phyloP scores from a whole-genome alignment of 2,888 invertebrate genomes.

The Crematogaster levior region DNA sequence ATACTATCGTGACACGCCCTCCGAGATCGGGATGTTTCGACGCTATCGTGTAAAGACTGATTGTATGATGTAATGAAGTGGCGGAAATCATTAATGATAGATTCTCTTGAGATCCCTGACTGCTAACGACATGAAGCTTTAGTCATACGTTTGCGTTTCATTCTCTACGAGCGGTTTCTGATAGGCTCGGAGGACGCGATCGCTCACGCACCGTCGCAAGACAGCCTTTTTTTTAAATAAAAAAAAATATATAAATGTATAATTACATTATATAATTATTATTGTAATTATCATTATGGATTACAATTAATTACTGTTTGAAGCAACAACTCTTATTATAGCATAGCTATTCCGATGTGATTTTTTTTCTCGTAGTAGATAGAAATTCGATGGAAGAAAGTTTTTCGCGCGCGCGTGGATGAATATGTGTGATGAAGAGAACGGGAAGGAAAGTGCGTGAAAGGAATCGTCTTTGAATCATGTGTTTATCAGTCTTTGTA shows the following conservation, averaged over 20 bases:
- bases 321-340: conserved; percentile 62
- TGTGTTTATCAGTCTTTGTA: conserved; percentile 56
- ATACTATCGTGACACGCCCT: conserved; percentile 64
- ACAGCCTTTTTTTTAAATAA: conserved; percentile 60
- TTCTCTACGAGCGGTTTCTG: conserved; percentile 24
- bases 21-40: conserved; percentile 59
- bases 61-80: conserved; percentile 14
- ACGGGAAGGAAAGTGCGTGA: conserved; percentile 17
- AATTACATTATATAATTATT: conserved; percentile 61
- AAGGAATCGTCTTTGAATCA: conserved; percentile 51
- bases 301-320: conserved; percentile 70
- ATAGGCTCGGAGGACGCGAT: conserved; percentile 70
- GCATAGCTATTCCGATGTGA: conserved; percentile 70
- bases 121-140: background rate
- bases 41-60: conserved; percentile 48
- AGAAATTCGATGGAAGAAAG: conserved; percentile 55
- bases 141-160: conserved; percentile 24
- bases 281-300: conserved; percentile 60
- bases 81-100: conserved; percentile 3
- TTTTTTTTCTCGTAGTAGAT: conserved; percentile 72
- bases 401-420: conserved; percentile 45
- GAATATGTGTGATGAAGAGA: conserved; percentile 40
- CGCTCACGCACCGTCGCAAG: conserved; percentile 69
- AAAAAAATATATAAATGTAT: conserved; percentile 64
- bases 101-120: conserved; percentile 1